Evolutionary conservation across 2,113 vertebrate species (phyloP).

Genomic region (Lates calcarifer): DNA sequence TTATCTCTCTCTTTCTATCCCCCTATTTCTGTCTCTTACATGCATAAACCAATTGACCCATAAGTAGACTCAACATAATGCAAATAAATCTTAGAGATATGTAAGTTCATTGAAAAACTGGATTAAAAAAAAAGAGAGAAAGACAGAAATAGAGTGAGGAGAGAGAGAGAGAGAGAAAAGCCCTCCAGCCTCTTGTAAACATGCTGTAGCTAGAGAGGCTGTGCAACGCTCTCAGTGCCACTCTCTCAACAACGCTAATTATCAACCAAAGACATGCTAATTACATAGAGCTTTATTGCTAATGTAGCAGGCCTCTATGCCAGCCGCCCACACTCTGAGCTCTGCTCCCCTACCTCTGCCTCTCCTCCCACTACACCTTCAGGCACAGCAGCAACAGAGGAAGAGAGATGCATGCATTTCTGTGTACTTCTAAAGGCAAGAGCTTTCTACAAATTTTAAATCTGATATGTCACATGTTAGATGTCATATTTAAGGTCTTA

Average conservation of each 20-base stretch:
- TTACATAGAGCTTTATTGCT: constrained; percentile 91
- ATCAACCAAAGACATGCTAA: constrained; percentile 92
- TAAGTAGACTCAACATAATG: constrained; percentile 36
- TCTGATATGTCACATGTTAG: constrained; percentile 41
- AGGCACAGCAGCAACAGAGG: constrained; percentile 76
- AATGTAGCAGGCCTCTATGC: constrained; percentile 88
- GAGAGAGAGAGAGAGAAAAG: constrained; percentile 65
- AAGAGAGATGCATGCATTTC: constrained; percentile 61
- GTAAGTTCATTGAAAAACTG: constrained; percentile 54
- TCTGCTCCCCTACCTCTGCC: constrained; percentile 86
- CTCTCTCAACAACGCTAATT: constrained; percentile 90
- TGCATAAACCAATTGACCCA: constrained; percentile 18
- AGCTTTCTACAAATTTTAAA: constrained; percentile 48
- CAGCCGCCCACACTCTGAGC: constrained; percentile 84
- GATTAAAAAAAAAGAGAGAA: constrained; percentile 22
- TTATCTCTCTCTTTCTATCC: not conserved
- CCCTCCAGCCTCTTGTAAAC: constrained; percentile 85
- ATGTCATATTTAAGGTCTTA: constrained; percentile 23
- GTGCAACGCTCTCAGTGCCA: constrained; percentile 82
- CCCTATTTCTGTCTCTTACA: constrained; percentile 26
- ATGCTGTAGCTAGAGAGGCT: constrained; percentile 83
- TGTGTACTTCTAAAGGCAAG: constrained; percentile 49
- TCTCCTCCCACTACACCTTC: constrained; percentile 86
- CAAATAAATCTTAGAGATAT: constrained; percentile 14
- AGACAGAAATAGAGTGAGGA: constrained; percentile 36